Evolutionary conservation across 2,113 vertebrate species (phyloP), one percentile per base, ranked within the genome.

Genomic region (Conger conger): DNA sequence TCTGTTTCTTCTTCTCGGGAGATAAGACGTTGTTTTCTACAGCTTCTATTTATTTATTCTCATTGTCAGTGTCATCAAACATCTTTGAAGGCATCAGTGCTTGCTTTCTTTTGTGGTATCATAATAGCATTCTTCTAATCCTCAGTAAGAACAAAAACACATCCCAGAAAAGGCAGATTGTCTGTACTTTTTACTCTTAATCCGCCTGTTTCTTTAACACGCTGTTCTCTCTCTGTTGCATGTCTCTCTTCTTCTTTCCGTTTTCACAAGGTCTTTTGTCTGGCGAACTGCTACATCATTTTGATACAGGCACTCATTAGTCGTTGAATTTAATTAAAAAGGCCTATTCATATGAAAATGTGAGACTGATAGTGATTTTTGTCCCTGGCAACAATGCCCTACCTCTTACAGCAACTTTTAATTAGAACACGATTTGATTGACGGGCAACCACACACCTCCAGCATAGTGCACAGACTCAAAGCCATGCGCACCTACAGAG

Each of bases 301-400:
- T 94, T 94, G 94, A 95, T 95, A 94, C 92, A 93, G 94, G 92
- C 91, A 91, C 94, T 95, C 95, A 95, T 96, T 95, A 95, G 93
- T 93, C 90, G 93, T 93, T 94, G 91, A 94, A 97, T 97, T 97
- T 97, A 98, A 98, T 97, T 97, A 97, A 97, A 97, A 96, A 93
- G 96, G 20, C 90, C 93, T 95, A 97, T 97, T 98, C 97, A 97
- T 97, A 97, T 97, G 96, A 97, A 98, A 98, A 98, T 97, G 94
- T 92, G 87, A 84, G 94, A 93, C 96, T 95, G 96, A 97, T 97
- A 97, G 96, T 94, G 94, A 96, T 94, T 94, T 93, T 94, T 96
- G 96, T 97, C 93, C 96, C 96, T 93, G 95, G 96, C 95, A 97
- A 96, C 93, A 93, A 93, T 93, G 93, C 90, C 90, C 91, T 91